Percentiles rank a stretch among this genome's conserved stretches.
phyloP scores from a whole-genome alignment of 2,113 vertebrate genomes.

The Mormyrus iriodes region DNA sequence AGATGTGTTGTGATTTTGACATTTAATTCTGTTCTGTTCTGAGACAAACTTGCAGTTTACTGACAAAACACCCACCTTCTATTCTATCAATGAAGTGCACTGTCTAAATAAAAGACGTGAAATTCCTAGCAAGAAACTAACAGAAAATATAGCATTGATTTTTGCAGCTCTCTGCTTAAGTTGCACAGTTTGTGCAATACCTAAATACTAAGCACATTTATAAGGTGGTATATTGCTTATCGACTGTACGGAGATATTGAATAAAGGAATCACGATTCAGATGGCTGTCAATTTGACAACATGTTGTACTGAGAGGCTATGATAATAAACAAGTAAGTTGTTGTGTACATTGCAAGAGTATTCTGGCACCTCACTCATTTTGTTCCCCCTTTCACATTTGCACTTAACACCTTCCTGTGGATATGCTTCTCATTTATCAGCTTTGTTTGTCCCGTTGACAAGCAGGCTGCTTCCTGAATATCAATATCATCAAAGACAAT shows the following conservation, averaged over 20 bases:
- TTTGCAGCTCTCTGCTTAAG: neutral
- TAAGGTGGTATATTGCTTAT: neutral
- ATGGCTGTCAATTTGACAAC: neutral
- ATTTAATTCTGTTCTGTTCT: neutral
- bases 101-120: neutral
- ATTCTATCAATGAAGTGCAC: neutral
- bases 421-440: conserved; percentile 74
- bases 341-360: neutral
- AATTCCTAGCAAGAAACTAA: neutral
- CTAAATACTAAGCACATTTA: neutral
- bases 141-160: neutral
- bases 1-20: neutral
- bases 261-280: neutral
- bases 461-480: conserved; percentile 69
- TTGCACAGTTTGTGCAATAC: neutral
- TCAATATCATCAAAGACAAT: conserved; percentile 77
- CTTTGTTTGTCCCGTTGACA: conserved; percentile 73
- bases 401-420: conserved; percentile 73
- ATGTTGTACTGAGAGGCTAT: neutral
- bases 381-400: conserved; percentile 62
- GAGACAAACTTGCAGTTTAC: neutral
- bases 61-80: neutral
- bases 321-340: neutral
- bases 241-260: neutral
- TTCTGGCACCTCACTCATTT: neutral